Conservation (phyloP, 2,888 invertebrate species). For the Mesorhabditis spiculigera region DNA sequence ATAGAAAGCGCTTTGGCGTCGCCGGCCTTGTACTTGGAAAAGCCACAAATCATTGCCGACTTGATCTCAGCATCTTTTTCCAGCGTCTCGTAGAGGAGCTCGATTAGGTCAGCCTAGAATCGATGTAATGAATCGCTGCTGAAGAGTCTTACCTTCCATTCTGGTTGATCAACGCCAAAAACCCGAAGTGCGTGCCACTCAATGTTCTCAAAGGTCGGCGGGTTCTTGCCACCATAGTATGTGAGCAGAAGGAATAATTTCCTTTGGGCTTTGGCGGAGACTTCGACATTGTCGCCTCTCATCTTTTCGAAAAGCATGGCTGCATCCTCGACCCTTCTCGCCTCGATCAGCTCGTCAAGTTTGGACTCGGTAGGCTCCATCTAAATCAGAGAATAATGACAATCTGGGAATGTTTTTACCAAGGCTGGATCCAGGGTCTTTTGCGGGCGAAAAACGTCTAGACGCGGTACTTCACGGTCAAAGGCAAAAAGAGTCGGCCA, state of each 20-base stretch:
- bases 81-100: conserved; percentile 46
- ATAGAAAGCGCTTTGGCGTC: conserved; percentile 26
- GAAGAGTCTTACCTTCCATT: conserved; percentile 27
- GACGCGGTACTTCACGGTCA: conserved; percentile 52
- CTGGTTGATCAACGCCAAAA: conserved; percentile 19
- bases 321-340: conserved; percentile 40
- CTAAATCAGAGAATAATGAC: conserved; percentile 9
- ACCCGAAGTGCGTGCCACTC: conserved; percentile 50
- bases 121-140: background rate
- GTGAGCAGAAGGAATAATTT: conserved; percentile 42
- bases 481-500: conserved; percentile 58
- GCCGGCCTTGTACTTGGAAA: conserved; percentile 36
- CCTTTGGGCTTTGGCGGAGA: conserved; percentile 28
- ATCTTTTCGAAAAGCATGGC: conserved; percentile 46
- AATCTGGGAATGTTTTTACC: conserved; percentile 10
- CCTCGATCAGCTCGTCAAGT: conserved; percentile 33
- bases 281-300: conserved; percentile 32
- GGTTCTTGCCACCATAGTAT: conserved; percentile 47
- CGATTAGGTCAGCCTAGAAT: conserved; percentile 36
- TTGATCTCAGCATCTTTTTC: conserved; percentile 37
- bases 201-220: conserved; percentile 39
- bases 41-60: conserved; percentile 44
- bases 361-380: conserved; percentile 41
- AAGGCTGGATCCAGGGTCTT: conserved; percentile 37
- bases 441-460: conserved; percentile 49